A percentile compares a stretch with the other conserved stretches of the same genome.
These are phyloP conservation scores for Pongo pygmaeus DNA, from an alignment of 2,113 vertebrate genomes.

Conservation along the genomic window DNA sequence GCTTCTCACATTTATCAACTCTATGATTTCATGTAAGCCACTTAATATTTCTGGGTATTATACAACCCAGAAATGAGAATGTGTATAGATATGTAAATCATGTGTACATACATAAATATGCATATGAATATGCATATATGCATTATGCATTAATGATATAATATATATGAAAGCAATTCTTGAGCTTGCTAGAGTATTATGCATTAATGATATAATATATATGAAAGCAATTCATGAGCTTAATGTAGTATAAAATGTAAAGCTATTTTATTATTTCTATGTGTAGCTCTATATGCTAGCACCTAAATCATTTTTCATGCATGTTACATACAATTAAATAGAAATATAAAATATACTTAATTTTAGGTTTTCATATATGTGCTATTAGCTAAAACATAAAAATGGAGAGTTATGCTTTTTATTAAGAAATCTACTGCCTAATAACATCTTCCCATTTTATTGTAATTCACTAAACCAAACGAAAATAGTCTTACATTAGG, in stretches of 20 bases:
- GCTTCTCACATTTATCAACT: not conserved
- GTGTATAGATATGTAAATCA: not conserved
- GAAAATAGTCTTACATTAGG: not conserved
- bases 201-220: not conserved
- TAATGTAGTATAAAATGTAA: not conserved
- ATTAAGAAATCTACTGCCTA: not conserved
- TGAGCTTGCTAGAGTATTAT: not conserved
- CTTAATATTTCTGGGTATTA: not conserved
- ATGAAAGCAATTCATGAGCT: not conserved
- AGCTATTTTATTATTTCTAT: not conserved
- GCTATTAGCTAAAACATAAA: not conserved
- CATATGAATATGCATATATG: not conserved
- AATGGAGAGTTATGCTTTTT: not conserved
- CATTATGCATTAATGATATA: not conserved
- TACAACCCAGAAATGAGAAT: not conserved
- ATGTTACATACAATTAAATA: not conserved
- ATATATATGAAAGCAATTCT: not conserved
- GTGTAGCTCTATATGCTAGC: not conserved
- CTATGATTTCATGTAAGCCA: not conserved
- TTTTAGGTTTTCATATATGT: not conserved
- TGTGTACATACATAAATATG: not conserved
- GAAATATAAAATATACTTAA: conserved; percentile 27
- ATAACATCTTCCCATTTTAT: not conserved
- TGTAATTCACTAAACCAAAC: conserved; percentile 1
- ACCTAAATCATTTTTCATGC: not conserved